Evolutionary conservation across 2,113 vertebrate species (phyloP), one percentile per base, ranked within the genome.

Genomic region (rat (Rattus norvegicus)): DNA sequence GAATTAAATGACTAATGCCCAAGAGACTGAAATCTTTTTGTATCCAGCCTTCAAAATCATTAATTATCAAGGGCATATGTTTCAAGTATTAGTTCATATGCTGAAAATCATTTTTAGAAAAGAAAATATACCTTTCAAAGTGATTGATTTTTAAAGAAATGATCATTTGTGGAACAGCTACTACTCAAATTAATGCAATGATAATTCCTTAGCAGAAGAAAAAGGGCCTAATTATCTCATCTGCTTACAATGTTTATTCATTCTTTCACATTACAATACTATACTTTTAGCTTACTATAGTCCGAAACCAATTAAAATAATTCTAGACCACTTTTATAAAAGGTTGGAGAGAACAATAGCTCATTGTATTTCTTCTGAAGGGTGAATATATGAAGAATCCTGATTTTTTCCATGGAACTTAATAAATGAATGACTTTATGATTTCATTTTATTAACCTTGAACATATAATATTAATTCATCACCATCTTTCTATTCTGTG

Each of bases 291-390:
- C 10, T 77, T 96, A 61, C 36, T 1, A 81, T 94, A 70, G 26
- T 63, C 77, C 97, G 84, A 96, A 97, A 96, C 97, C 94, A 94
- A 63, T 85, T 96, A 85, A 97, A 61, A 85, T 93, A 67, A 70
- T 63, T 97, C 84, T 63, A 65, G 88, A 86, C 63, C 39, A 93
- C 65, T 72, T 98, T 95, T 77, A 80, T 88, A 72, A 56, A 70
- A 61, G 17, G 2, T 97, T 97, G 61, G 95, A 86, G 36, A 56
- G 77, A 93, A 79, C 22, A 95, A 85, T 36, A 9, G 92, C 30
- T 93, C 87, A 97, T 91, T 97, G 84, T 80, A 77, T 91, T 80
- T 70, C 47, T 85, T 61, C 26, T 83, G 47, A 73, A 85, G 93
- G 2, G 47, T 92, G 92, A 97, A 65, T 22, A 36, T 72, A 91